These are phyloP conservation scores for Hypsopygia costalis DNA, from an alignment of 2,888 invertebrate species.

Conservation along the genomic window DNA sequence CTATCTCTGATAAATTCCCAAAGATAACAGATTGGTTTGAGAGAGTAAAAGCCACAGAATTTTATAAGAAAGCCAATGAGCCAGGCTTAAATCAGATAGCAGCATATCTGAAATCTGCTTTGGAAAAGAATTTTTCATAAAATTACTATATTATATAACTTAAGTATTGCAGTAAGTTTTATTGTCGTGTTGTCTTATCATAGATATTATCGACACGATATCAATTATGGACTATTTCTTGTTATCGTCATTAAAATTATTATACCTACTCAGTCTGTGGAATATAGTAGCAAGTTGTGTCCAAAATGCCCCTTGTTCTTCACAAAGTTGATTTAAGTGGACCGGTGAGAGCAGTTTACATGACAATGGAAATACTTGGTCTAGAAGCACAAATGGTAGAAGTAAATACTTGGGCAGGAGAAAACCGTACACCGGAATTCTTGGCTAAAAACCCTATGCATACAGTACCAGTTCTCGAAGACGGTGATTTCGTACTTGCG, in stretches of 20 bases:
- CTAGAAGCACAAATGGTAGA: slow-evolving; percentile 32
- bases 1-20: slow-evolving; percentile 29
- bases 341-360: slow-evolving; percentile 36
- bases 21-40: slow-evolving; percentile 33
- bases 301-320: slow-evolving; percentile 25
- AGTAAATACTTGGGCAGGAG: slow-evolving; percentile 31
- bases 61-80: slow-evolving; percentile 34
- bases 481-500: slow-evolving; percentile 31
- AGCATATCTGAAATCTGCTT: slow-evolving; percentile 11
- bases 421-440: slow-evolving; percentile 35
- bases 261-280: too few species aligned
- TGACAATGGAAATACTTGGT: slow-evolving; percentile 32
- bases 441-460: slow-evolving; percentile 43
- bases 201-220: too few species aligned
- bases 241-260: too few species aligned
- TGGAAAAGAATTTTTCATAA: slow-evolving; percentile 15
- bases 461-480: slow-evolving; percentile 44
- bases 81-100: slow-evolving; percentile 26
- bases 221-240: too few species aligned
- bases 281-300: too few species aligned
- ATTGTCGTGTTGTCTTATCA: background rate
- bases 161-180: too few species aligned
- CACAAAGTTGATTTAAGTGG: slow-evolving; percentile 38
- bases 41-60: slow-evolving; percentile 27
- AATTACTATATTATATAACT: too few species aligned